Evolutionary conservation across 1,140 invertebrate species (phyloP).

Genomic region (Lepidurus packardi): DNA sequence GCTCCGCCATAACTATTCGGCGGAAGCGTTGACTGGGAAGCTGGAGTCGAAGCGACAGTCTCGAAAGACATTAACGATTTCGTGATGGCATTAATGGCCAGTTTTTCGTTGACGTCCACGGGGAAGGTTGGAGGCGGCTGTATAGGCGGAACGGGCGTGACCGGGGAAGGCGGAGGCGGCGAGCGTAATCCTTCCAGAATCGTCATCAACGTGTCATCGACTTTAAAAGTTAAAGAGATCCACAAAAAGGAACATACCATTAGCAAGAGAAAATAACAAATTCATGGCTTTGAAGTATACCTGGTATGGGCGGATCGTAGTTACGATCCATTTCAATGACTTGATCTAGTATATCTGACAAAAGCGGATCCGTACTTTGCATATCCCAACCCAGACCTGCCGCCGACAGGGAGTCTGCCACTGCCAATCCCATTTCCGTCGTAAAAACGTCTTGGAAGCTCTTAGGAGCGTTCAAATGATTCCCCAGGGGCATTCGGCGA

Average conservation of each 20-base stretch:
- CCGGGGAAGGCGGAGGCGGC: conserved; percentile 19
- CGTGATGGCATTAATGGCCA: conserved; percentile 83
- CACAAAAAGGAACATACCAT: background rate
- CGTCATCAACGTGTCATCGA: conserved; percentile 31
- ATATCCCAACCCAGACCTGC: conserved; percentile 45
- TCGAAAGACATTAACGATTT: conserved; percentile 80
- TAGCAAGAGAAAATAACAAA: background rate
- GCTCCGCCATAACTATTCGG: conserved; percentile 37
- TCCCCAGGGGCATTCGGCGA: background rate
- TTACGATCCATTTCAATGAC: conserved; percentile 67
- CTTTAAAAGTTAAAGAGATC: background rate
- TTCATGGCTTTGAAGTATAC: background rate
- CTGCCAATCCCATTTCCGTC: conserved; percentile 9
- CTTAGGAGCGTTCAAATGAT: conserved; percentile 9
- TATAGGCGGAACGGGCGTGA: background rate
- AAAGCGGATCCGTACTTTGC: conserved; percentile 58
- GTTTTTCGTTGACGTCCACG: conserved; percentile 59
- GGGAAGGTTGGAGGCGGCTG: conserved; percentile 32
- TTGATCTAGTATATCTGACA: conserved; percentile 75
- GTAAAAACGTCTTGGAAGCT: conserved; percentile 25
- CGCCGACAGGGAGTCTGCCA: conserved; percentile 39
- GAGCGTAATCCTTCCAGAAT: conserved; percentile 34
- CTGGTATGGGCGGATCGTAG: conserved; percentile 31
- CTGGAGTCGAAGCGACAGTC: conserved; percentile 49
- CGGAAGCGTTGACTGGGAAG: conserved; percentile 33